These are phyloP conservation scores for Microplitis demolitor DNA, from an alignment of 1,140 invertebrate genomes.

Conservation along the genomic window DNA sequence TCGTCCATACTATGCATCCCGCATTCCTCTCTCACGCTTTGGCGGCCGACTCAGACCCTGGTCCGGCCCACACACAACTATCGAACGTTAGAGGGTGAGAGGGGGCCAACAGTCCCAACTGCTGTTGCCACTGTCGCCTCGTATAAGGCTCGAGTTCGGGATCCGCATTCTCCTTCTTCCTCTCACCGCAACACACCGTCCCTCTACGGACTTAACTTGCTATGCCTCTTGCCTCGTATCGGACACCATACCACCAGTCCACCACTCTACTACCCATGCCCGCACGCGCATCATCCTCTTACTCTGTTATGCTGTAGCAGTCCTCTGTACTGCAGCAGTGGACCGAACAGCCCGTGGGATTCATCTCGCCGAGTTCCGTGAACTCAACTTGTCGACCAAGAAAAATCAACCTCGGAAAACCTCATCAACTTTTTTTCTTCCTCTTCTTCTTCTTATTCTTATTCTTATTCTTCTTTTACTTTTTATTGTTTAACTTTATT, in stretches of 20 bases:
- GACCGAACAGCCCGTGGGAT: background rate
- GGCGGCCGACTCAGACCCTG: constrained; percentile 40
- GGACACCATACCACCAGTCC: too few species aligned
- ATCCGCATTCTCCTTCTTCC: constrained; percentile 23
- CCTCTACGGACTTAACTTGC: background rate
- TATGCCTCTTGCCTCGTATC: background rate
- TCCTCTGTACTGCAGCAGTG: background rate
- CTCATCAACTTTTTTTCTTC: too few species aligned
- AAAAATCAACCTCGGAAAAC: background rate
- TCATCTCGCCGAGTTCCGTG: background rate
- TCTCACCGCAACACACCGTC: constrained; percentile 1
- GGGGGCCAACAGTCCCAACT: constrained; percentile 13
- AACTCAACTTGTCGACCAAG: background rate
- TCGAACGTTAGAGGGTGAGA: constrained; percentile 40
- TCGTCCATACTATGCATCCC: constrained; percentile 45
- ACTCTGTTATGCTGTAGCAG: background rate
- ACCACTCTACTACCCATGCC: background rate
- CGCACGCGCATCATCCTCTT: background rate
- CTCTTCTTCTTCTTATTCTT: too few species aligned
- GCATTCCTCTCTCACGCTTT: constrained; percentile 59
- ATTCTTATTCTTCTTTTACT: too few species aligned
- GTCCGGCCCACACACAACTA: constrained; percentile 49
- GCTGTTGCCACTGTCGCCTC: constrained; percentile 18
- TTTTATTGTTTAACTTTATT: too few species aligned
- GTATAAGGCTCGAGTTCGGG: constrained; percentile 26